Evolutionary conservation across 2,113 vertebrate genomes (phyloP).

Genomic region (Nycticebus coucang): DNA sequence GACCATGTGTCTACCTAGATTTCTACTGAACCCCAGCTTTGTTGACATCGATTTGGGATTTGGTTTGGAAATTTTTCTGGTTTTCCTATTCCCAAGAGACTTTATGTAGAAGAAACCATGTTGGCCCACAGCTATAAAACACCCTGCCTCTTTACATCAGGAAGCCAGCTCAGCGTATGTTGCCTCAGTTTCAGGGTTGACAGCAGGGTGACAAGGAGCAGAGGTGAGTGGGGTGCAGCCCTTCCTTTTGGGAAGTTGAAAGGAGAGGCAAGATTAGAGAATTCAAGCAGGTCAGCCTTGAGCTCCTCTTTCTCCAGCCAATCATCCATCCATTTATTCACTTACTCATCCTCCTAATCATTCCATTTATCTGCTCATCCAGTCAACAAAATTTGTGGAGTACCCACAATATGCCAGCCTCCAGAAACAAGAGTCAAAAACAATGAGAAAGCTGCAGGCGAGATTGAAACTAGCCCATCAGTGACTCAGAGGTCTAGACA

Average conservation of each 20-base stretch:
- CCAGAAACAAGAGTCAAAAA: neutral
- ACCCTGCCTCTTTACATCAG: neutral
- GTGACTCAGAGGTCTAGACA: constrained; percentile 63
- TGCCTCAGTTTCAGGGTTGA: neutral
- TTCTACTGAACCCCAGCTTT: neutral
- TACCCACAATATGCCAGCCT: neutral
- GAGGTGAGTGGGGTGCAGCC: neutral
- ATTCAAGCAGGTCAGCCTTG: neutral
- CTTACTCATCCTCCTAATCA: neutral
- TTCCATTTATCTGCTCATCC: neutral
- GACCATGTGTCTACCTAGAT: neutral
- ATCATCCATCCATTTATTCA: neutral
- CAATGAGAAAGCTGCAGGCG: neutral
- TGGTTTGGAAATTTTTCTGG: neutral
- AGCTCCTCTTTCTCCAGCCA: neutral
- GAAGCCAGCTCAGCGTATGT: neutral
- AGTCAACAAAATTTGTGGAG: neutral
- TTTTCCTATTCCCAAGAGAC: neutral
- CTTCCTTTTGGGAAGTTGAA: neutral
- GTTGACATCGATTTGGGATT: neutral
- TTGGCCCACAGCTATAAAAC: neutral
- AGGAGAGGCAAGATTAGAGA: neutral
- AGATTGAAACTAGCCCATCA: neutral
- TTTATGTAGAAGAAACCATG: neutral
- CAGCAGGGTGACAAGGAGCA: neutral